Conservation (phyloP, 2,113 vertebrate species). For the Corythaeola cristata region DNA sequence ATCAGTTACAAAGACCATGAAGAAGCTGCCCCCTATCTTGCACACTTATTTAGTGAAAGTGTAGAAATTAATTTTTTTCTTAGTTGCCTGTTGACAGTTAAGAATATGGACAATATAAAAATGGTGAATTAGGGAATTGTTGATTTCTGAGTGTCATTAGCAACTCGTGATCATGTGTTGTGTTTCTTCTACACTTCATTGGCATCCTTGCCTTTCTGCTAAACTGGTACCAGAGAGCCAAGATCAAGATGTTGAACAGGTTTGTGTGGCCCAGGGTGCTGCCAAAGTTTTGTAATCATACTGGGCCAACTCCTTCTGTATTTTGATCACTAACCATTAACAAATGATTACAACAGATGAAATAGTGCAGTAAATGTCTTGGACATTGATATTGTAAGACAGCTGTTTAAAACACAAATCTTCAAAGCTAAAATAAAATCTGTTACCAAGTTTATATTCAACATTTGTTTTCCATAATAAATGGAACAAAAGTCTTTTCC, state of each 20-base stretch:
- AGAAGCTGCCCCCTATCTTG: background rate
- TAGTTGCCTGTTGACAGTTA: background rate
- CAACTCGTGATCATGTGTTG: background rate
- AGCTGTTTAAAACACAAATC: background rate
- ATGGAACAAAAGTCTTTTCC: background rate
- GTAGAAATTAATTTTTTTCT: background rate
- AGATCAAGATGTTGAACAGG: background rate
- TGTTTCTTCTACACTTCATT: background rate
- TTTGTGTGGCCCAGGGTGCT: background rate
- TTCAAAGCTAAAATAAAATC: constrained; percentile 7
- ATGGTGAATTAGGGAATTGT: background rate
- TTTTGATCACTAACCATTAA: background rate
- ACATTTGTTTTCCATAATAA: background rate
- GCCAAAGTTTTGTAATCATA: background rate
- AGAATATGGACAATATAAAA: background rate
- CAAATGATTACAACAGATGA: background rate
- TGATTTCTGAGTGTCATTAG: background rate
- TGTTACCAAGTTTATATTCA: background rate
- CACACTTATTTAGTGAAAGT: background rate
- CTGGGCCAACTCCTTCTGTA: background rate
- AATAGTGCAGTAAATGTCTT: background rate
- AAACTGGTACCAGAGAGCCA: background rate
- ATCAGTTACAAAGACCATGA: background rate
- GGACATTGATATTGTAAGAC: background rate
- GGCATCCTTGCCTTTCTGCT: background rate